phyloP scores from a whole-genome alignment of 1,140 invertebrate species.

The Asobara japonica region DNA sequence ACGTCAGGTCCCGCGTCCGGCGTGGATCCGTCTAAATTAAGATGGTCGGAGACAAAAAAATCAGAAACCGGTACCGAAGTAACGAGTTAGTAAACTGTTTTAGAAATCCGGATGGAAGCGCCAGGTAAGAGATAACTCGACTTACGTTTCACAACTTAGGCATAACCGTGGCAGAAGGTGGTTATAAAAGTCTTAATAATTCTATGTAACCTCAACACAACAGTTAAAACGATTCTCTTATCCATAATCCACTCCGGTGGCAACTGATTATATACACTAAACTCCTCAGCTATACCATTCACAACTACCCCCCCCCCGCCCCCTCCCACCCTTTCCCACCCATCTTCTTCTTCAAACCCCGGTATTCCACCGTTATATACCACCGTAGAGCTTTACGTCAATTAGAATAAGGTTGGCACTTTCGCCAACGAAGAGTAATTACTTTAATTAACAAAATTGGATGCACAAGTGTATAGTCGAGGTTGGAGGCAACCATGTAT shows the following conservation, averaged over 20 bases:
- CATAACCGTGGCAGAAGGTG: too few relatives aligned
- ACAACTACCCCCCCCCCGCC: slow-evolving; percentile 56
- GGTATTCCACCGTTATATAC: not conserved
- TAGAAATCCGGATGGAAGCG: too few relatives aligned
- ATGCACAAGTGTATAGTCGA: slow-evolving; percentile 33
- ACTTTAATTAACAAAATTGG: slow-evolving; percentile 70
- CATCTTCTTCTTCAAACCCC: slow-evolving; percentile 39
- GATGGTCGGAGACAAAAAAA: too few relatives aligned
- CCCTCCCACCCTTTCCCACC: slow-evolving; percentile 46
- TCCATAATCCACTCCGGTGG: slow-evolving; percentile 66
- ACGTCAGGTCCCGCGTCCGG: too few relatives aligned
- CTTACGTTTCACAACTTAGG: too few relatives aligned
- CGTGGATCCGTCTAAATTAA: too few relatives aligned
- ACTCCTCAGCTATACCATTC: slow-evolving; percentile 42
- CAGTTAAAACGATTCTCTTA: slow-evolving; percentile 44
- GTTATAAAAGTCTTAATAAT: slow-evolving; percentile 50
- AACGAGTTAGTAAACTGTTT: too few relatives aligned
- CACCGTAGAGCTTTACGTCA: slow-evolving; percentile 66
- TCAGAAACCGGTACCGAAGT: too few relatives aligned
- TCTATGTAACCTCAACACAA: slow-evolving; percentile 45
- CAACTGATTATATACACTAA: slow-evolving; percentile 64
- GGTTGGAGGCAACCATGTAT: not conserved
- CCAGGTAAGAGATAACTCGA: too few relatives aligned
- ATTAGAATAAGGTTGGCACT: slow-evolving; percentile 70
- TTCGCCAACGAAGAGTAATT: slow-evolving; percentile 69